Percentiles rank a stretch among this genome's conserved stretches.
These are phyloP conservation scores for Hirundo rustica DNA, from an alignment of 2,797 vertebrate species.

Conservation along the genomic window DNA sequence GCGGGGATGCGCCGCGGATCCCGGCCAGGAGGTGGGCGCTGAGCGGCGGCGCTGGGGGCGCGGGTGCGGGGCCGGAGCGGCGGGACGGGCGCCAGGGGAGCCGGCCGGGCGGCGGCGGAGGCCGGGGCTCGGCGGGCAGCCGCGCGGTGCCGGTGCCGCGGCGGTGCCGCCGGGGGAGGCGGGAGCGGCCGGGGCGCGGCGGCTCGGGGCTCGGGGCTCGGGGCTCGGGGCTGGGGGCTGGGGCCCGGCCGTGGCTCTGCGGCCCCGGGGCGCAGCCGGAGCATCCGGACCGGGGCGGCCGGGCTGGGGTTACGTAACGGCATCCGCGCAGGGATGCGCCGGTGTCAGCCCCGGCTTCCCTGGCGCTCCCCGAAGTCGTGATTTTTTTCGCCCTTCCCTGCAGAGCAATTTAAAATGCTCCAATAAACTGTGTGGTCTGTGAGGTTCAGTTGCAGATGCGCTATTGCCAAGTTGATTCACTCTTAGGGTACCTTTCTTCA, in stretches of 20 bases:
- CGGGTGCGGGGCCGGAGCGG: neutral
- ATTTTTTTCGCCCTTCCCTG: neutral
- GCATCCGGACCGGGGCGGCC: neutral
- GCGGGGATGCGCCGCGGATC: neutral
- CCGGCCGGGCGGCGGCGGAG: neutral
- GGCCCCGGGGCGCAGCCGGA: neutral
- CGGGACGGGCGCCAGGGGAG: neutral
- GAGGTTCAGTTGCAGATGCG: neutral
- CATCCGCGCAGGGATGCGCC: neutral
- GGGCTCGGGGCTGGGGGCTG: neutral
- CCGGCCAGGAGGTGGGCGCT: neutral
- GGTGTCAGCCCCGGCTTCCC: neutral
- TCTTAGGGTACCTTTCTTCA: neutral
- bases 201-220: neutral
- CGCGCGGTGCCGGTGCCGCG: neutral
- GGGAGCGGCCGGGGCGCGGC: neutral
- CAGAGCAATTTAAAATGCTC: neutral
- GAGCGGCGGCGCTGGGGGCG: neutral
- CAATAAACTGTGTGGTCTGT: neutral
- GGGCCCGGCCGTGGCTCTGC: neutral
- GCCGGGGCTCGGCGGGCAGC: neutral
- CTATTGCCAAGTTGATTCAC: neutral
- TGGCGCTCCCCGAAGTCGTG: neutral
- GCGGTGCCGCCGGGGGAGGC: neutral
- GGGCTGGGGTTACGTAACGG: conserved; percentile 71